Evolutionary conservation across 1,140 invertebrate species (phyloP).

Genomic region (Dreissena rostriformis): DNA sequence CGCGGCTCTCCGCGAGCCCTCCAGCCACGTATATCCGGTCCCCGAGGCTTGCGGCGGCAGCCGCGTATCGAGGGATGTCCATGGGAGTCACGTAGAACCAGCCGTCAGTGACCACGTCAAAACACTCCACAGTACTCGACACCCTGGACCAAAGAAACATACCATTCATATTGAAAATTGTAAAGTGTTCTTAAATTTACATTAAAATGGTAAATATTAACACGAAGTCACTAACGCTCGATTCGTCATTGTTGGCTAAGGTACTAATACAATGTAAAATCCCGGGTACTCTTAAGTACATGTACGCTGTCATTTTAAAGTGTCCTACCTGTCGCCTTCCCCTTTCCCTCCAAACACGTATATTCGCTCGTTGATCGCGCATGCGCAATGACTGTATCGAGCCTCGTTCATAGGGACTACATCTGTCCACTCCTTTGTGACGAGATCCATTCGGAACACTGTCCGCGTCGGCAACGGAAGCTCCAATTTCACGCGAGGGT

Average conservation of each 20-base stretch:
- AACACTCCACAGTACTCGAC: conserved; percentile 42
- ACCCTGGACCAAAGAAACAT: conserved; percentile 33
- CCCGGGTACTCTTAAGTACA: too few relatives aligned
- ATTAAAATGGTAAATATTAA: background rate
- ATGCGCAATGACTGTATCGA: conserved; percentile 38
- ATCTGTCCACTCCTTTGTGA: conserved; percentile 16
- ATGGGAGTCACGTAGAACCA: conserved; percentile 47
- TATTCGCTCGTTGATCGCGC: conserved; percentile 7
- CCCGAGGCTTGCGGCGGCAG: conserved; percentile 18
- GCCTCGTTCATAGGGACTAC: background rate
- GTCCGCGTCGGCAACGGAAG: conserved; percentile 17
- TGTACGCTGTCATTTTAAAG: too few relatives aligned
- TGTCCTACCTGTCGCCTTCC: conserved; percentile 16
- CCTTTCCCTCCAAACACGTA: conserved; percentile 47
- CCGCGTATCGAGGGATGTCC: conserved; percentile 34
- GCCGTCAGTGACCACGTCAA: conserved; percentile 13
- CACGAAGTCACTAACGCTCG: background rate
- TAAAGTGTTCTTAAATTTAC: background rate
- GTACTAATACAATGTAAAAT: too few relatives aligned
- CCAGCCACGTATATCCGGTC: conserved; percentile 53
- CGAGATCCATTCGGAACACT: conserved; percentile 22
- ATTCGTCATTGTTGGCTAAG: too few relatives aligned
- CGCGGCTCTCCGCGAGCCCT: conserved; percentile 35
- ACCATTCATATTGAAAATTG: background rate
- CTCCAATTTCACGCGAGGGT: background rate